These are phyloP conservation scores for Propsilocerus akamusi DNA, from an alignment of 1,140 invertebrate species.

Conservation along the genomic window DNA sequence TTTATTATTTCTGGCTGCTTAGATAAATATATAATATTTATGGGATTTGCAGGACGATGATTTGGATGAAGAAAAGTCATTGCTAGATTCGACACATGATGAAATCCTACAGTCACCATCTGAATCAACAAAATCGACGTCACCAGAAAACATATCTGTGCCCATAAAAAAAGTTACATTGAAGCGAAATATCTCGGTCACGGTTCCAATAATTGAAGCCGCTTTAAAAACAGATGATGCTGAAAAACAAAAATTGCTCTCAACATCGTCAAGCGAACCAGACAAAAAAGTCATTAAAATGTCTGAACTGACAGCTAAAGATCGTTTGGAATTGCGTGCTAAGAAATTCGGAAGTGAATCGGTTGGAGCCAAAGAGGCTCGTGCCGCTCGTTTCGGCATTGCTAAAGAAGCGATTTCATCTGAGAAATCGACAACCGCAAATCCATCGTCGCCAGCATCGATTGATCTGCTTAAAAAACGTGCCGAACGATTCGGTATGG, in stretches of 20 bases:
- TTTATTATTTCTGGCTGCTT: not conserved
- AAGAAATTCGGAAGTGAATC: conserved; percentile 48
- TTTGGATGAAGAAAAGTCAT: conserved; percentile 15
- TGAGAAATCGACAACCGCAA: conserved; percentile 13
- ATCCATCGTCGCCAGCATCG: conserved; percentile 18
- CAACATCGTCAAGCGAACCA: conserved; percentile 7
- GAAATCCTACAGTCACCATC: not conserved
- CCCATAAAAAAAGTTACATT: not conserved
- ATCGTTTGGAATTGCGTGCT: conserved; percentile 53
- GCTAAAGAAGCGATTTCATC: conserved; percentile 11
- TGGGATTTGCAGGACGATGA: conserved; percentile 6
- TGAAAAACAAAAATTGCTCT: not conserved
- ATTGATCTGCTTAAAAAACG: conserved; percentile 51
- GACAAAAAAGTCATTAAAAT: conserved; percentile 38
- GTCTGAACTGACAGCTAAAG: conserved; percentile 39
- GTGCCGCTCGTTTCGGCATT: conserved; percentile 42
- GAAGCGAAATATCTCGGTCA: conserved; percentile 16
- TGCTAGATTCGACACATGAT: not conserved
- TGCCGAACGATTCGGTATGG: conserved; percentile 53
- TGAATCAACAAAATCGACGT: not conserved
- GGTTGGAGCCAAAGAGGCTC: conserved; percentile 36
- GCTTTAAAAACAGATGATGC: not conserved
- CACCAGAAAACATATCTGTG: not conserved
- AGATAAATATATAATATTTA: conserved; percentile 6
- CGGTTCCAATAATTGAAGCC: conserved; percentile 1